phyloP scores from a whole-genome alignment of 2,888 invertebrate genomes.

The Lasioglossum oenotherae region DNA sequence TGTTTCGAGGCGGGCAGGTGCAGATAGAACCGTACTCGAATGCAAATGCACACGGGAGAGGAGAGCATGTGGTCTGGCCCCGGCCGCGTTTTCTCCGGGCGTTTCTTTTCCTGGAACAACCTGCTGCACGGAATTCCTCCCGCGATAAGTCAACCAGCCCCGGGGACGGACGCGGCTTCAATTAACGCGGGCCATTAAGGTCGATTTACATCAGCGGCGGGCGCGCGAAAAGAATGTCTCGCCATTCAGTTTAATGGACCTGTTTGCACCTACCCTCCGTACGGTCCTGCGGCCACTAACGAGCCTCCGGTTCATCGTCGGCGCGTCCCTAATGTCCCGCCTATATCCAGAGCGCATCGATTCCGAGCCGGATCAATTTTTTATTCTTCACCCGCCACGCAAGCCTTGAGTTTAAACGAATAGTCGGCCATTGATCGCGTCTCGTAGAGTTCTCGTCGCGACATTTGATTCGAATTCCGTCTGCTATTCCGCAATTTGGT shows the following conservation, averaged over 20 bases:
- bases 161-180: conserved; percentile 65
- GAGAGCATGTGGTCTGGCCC: conserved; percentile 11
- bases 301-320: conserved; percentile 43
- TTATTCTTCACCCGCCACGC: background rate
- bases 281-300: conserved; percentile 60
- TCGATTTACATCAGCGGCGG: conserved; percentile 70
- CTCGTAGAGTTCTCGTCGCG: background rate
- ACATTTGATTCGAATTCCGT: background rate
- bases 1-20: conserved; percentile 8
- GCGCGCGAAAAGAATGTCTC: conserved; percentile 71
- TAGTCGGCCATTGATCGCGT: background rate
- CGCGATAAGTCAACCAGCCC: conserved; percentile 67
- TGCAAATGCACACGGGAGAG: conserved; percentile 37
- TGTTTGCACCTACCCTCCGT: conserved; percentile 72
- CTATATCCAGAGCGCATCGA: conserved; percentile 39
- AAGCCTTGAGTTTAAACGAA: conserved; percentile 18
- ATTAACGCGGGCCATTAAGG: conserved; percentile 73
- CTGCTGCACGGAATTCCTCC: conserved; percentile 65
- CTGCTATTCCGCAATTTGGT: no score
- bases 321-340: conserved; percentile 27
- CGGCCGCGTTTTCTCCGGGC: conserved; percentile 30
- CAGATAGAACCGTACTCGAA: conserved; percentile 12
- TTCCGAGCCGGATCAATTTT: conserved; percentile 31
- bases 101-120: conserved; percentile 54
- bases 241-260: conserved; percentile 71